phyloP scores from a whole-genome alignment of 2,113 vertebrate species.

The Parus major region DNA sequence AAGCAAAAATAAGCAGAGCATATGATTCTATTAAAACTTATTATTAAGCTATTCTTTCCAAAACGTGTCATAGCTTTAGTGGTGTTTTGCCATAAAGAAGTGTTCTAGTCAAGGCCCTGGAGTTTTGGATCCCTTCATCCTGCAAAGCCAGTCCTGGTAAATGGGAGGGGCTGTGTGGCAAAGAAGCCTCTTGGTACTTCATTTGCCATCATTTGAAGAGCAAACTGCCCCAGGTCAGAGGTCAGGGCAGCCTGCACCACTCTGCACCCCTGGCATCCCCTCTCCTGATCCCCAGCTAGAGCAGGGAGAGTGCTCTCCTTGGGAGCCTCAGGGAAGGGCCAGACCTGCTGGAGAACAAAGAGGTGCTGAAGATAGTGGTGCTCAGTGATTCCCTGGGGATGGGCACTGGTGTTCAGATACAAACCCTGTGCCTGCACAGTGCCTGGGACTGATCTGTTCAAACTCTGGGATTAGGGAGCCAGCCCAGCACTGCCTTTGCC shows the following conservation, averaged over 20 bases:
- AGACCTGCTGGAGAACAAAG: fast-evolving
- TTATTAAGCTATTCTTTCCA: background rate
- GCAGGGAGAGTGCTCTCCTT: background rate
- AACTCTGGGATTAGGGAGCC: background rate
- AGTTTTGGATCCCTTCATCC: background rate
- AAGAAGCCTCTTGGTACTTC: fast-evolving
- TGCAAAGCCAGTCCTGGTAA: background rate
- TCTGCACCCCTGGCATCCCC: fast-evolving
- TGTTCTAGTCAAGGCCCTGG: background rate
- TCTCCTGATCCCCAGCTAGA: background rate
- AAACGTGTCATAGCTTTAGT: background rate
- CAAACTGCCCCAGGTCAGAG: background rate
- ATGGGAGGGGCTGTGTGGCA: no score
- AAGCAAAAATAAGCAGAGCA: background rate
- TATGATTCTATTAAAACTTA: background rate
- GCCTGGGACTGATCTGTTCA: background rate
- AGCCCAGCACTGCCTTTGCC: background rate
- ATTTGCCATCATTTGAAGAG: no score
- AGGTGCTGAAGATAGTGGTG: fast-evolving
- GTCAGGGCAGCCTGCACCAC: no score
- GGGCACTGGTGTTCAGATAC: fast-evolving
- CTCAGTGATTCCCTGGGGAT: fast-evolving
- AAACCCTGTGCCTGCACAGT: no score
- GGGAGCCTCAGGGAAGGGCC: background rate
- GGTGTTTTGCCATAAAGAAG: background rate